Evolutionary conservation across 2,797 vertebrate genomes (phyloP).

Genomic region (Miichthys miiuy): DNA sequence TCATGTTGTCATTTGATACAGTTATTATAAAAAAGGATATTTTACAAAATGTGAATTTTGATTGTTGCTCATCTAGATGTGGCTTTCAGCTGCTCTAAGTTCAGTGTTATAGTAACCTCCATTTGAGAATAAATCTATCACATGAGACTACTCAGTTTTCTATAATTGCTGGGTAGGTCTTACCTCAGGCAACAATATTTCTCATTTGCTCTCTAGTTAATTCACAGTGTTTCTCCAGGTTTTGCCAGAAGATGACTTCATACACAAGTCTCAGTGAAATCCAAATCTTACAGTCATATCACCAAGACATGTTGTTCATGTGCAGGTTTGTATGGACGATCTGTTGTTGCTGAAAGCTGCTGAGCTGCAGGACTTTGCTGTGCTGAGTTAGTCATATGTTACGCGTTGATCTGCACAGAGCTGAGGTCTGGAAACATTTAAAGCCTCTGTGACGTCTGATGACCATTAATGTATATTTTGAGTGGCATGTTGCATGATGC

Average conservation of each 20-base stretch:
- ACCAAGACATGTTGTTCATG: background rate
- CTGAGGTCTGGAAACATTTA: slow-evolving; percentile 61
- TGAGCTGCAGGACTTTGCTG: background rate
- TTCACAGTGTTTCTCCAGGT: background rate
- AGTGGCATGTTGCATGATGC: slow-evolving; percentile 62
- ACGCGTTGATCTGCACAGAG: slow-evolving; percentile 1
- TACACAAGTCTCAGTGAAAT: background rate
- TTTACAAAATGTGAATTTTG: background rate
- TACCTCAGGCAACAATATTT: background rate
- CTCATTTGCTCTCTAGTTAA: no score
- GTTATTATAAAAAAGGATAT: background rate
- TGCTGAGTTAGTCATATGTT: slow-evolving; percentile 12
- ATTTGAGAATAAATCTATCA: no score
- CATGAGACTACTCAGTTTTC: no score
- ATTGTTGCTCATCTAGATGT: background rate
- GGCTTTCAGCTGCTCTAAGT: background rate
- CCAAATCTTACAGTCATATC: background rate
- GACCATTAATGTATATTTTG: slow-evolving; percentile 50
- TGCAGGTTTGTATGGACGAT: background rate
- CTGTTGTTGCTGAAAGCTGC: slow-evolving; percentile 18
- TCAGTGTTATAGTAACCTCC: no score
- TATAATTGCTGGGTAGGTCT: no score
- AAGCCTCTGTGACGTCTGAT: slow-evolving; percentile 46
- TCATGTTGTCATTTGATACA: no score
- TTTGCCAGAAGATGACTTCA: background rate